These are phyloP conservation scores for Ladona fulva DNA, from an alignment of 1,140 invertebrate species.

Conservation along the genomic window DNA sequence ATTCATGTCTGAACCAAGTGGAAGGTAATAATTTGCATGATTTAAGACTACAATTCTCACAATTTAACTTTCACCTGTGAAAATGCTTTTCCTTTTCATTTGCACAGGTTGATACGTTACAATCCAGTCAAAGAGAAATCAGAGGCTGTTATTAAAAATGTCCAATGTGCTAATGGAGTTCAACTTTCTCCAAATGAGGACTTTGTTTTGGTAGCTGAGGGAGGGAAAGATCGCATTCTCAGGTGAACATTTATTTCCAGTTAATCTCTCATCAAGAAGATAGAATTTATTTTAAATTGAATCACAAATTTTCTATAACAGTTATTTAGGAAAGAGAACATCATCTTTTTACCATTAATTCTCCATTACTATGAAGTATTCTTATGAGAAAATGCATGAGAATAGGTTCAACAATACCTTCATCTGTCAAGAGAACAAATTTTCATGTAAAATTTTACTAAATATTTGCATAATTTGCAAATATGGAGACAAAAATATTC, in stretches of 20 bases:
- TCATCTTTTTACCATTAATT: too few species aligned
- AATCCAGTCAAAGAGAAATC: slow-evolving; percentile 51
- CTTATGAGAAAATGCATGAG: too few species aligned
- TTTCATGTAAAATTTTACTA: too few species aligned
- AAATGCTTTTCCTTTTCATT: not conserved
- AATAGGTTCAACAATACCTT: too few species aligned
- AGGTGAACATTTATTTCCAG: slow-evolving; percentile 32
- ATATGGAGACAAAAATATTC: too few species aligned
- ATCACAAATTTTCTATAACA: too few species aligned
- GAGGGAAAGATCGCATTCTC: slow-evolving; percentile 37
- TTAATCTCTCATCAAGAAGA: too few species aligned
- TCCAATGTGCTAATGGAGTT: slow-evolving; percentile 78
- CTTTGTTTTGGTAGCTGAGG: slow-evolving; percentile 64
- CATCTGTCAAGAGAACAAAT: too few species aligned
- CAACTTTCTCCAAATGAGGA: slow-evolving; percentile 63
- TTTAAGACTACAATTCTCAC: slow-evolving; percentile 15
- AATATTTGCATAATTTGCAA: too few species aligned
- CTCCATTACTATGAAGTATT: too few species aligned
- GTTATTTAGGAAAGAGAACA: too few species aligned
- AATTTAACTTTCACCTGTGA: not conserved
- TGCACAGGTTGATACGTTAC: slow-evolving; percentile 53
- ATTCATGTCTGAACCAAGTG: slow-evolving; percentile 54
- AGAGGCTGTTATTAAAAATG: slow-evolving; percentile 54
- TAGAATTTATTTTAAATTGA: too few species aligned
- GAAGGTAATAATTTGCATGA: slow-evolving; percentile 46